A percentile compares a stretch with the other conserved stretches of the same genome.
Evolutionary conservation across 2,113 vertebrate genomes (phyloP).

Genomic region (Macrotus californicus): DNA sequence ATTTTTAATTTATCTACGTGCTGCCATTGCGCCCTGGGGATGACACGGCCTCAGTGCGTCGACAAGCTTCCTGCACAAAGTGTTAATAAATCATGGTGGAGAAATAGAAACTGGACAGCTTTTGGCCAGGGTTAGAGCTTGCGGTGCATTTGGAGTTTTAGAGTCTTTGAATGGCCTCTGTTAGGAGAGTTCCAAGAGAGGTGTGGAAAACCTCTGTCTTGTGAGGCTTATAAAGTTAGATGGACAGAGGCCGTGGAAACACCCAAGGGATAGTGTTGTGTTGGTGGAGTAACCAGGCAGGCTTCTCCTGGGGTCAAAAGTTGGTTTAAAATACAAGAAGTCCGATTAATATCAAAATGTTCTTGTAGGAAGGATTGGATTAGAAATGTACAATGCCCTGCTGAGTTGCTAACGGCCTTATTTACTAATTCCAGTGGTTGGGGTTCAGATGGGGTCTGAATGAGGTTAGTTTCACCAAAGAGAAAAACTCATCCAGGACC

Average conservation of each 20-base stretch:
- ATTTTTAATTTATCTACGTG: conserved; percentile 61
- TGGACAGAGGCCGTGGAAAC: not conserved
- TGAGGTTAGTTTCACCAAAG: not conserved
- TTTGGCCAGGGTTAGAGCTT: not conserved
- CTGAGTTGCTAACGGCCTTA: not conserved
- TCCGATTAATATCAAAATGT: not conserved
- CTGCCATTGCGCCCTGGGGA: not conserved
- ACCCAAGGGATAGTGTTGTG: not conserved
- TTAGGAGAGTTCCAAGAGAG: conserved; percentile 26
- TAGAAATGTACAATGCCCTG: not conserved
- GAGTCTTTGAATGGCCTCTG: conserved; percentile 56
- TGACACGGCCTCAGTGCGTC: conserved; percentile 50
- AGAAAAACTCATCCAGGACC: not conserved
- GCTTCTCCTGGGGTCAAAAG: not conserved
- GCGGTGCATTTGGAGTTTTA: conserved; percentile 42
- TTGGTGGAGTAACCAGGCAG: not conserved
- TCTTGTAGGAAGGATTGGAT: not conserved
- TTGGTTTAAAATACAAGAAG: conserved; percentile 30
- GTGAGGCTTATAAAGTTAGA: conserved; percentile 23
- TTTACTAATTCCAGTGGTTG: not conserved
- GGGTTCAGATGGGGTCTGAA: not conserved
- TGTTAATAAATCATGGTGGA: conserved; percentile 39
- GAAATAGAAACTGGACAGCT: conserved; percentile 25
- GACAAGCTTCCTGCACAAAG: conserved; percentile 52
- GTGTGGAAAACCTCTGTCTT: conserved; percentile 15